Conservation (phyloP, 2,888 invertebrate species). For the Dyspetes luteomarginatus region DNA sequence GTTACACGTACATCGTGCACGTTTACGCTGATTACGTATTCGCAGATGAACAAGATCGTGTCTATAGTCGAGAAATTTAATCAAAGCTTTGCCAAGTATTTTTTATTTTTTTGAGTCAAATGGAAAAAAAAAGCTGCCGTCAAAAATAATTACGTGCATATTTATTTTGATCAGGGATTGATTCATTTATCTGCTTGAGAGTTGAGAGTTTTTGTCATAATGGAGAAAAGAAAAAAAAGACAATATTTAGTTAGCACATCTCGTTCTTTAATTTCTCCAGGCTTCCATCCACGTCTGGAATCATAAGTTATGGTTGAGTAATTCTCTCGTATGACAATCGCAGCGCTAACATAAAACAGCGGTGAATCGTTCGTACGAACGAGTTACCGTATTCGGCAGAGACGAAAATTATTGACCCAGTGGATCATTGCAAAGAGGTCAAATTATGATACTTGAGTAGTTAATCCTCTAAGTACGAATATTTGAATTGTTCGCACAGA, state of each 20-base stretch:
- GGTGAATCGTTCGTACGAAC: background rate
- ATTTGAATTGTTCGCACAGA: background rate
- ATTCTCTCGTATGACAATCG: background rate
- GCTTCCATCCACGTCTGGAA: background rate
- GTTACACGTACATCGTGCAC: too few relatives aligned
- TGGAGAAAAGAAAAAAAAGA: background rate
- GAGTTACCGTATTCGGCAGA: background rate
- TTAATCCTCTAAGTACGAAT: background rate
- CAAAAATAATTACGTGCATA: too few relatives aligned
- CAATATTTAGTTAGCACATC: background rate
- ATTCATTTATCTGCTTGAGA: too few relatives aligned
- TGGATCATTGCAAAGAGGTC: background rate
- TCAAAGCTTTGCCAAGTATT: too few relatives aligned
- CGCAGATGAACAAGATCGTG: too few relatives aligned
- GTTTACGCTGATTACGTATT: too few relatives aligned
- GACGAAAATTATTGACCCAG: background rate
- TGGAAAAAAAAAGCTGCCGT: too few relatives aligned
- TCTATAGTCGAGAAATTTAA: too few relatives aligned
- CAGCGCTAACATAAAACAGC: background rate
- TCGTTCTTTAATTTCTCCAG: background rate
- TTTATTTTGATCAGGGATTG: too few relatives aligned
- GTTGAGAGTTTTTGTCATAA: too few relatives aligned
- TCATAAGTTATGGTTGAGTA: too few relatives aligned
- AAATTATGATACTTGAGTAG: background rate
- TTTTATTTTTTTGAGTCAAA: too few relatives aligned